These are phyloP conservation scores for Florisuga fusca DNA, from an alignment of 2,797 vertebrate genomes.

Conservation along the genomic window DNA sequence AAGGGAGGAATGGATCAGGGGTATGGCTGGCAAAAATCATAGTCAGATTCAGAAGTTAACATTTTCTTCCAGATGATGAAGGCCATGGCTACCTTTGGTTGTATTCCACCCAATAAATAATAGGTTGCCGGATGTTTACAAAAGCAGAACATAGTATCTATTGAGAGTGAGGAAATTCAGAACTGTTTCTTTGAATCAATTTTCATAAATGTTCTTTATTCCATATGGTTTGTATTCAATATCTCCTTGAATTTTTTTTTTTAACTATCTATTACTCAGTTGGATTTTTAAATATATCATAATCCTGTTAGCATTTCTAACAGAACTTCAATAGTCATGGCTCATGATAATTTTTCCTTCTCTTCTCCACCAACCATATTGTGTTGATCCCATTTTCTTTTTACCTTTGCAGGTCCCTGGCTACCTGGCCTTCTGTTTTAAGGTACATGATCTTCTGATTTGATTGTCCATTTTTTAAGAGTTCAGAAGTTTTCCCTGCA, in stretches of 20 bases:
- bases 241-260: neutral
- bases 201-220: neutral
- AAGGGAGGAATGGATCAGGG: neutral
- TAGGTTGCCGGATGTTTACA: neutral
- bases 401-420: accelerated
- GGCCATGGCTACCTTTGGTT: constrained; percentile 7
- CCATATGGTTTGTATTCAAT: neutral
- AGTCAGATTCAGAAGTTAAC: constrained; percentile 22
- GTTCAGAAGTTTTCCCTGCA: neutral
- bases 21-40: neutral
- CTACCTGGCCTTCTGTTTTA: neutral
- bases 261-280: neutral
- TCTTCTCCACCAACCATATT: neutral
- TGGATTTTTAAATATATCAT: neutral
- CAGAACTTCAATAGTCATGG: neutral
- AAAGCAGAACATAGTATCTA: neutral
- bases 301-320: neutral
- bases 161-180: neutral
- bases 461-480: neutral
- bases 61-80: constrained; percentile 4
- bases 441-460: neutral
- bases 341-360: neutral
- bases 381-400: neutral
- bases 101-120: neutral
- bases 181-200: neutral